phyloP scores from a whole-genome alignment of 2,888 invertebrate species.

The Conus canariensis region DNA sequence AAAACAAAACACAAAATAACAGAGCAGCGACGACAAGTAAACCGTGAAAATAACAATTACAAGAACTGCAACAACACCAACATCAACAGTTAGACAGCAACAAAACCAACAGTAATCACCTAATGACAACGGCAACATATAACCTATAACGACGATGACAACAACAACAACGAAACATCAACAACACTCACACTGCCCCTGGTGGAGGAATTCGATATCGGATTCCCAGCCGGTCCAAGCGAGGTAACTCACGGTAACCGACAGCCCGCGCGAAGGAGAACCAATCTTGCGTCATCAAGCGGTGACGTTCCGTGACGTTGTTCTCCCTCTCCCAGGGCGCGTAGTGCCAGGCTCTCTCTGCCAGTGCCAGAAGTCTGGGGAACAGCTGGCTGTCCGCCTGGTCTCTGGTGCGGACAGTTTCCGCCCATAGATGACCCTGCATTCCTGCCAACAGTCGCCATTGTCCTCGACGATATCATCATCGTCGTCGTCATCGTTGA shows the following conservation, averaged over 20 bases:
- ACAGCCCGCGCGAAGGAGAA: constrained; percentile 60
- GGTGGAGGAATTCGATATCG: constrained; percentile 66
- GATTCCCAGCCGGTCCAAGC: constrained; percentile 59
- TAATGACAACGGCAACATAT: too few species aligned
- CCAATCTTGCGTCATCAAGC: constrained; percentile 58
- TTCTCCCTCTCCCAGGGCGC: constrained; percentile 59
- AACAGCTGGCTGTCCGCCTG: constrained; percentile 54
- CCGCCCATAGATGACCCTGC: constrained; percentile 56
- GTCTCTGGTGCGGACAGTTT: constrained; percentile 54
- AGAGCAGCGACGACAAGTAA: too few species aligned
- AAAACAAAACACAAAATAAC: too few species aligned
- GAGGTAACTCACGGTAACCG: constrained; percentile 60
- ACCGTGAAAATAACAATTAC: too few species aligned
- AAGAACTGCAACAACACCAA: too few species aligned
- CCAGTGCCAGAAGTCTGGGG: constrained; percentile 57
- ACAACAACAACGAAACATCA: too few species aligned
- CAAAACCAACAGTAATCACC: too few species aligned
- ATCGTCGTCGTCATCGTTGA: background rate
- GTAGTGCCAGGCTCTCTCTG: constrained; percentile 65
- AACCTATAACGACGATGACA: too few species aligned
- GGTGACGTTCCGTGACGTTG: constrained; percentile 29
- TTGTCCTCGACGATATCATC: background rate
- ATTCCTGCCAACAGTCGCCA: constrained; percentile 42
- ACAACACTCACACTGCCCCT: constrained; percentile 42
- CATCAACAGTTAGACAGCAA: too few species aligned